Conservation (phyloP, 2,888 invertebrate genomes). For the Agrotis ipsilon region DNA sequence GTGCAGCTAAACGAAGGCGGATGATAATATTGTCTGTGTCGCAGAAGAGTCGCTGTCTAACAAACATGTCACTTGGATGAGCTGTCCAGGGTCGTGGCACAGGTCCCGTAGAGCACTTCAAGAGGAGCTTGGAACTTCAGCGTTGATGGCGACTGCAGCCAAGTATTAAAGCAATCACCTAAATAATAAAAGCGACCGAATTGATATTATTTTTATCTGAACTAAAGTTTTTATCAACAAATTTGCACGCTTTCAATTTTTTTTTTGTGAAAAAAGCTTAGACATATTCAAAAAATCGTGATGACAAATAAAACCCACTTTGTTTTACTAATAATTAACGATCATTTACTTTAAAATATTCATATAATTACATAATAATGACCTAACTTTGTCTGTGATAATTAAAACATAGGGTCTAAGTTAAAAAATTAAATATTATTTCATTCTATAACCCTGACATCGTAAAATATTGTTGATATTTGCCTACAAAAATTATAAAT, state of each 20-base stretch:
- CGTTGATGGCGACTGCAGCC: slow-evolving; percentile 26
- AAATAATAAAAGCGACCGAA: slow-evolving; percentile 28
- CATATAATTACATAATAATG: slow-evolving; percentile 88
- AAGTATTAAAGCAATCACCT: slow-evolving; percentile 19
- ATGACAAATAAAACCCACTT: slow-evolving; percentile 78
- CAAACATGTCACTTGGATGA: not conserved
- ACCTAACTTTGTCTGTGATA: slow-evolving; percentile 83
- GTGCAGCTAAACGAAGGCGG: slow-evolving; percentile 46
- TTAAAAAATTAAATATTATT: slow-evolving; percentile 85
- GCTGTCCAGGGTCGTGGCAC: slow-evolving; percentile 12
- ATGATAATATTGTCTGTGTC: slow-evolving; percentile 45
- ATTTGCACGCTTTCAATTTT: slow-evolving; percentile 23
- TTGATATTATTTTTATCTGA: slow-evolving; percentile 19
- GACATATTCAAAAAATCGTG: slow-evolving; percentile 13
- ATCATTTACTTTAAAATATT: slow-evolving; percentile 91
- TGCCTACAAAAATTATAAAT: slow-evolving; percentile 94
- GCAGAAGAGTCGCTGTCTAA: slow-evolving; percentile 24
- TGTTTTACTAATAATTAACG: slow-evolving; percentile 89
- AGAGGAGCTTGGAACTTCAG: slow-evolving; percentile 19
- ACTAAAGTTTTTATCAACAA: slow-evolving; percentile 1
- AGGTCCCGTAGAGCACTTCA: slow-evolving; percentile 13
- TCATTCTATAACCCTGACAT: slow-evolving; percentile 83
- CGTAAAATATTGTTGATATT: slow-evolving; percentile 86
- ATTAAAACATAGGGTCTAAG: slow-evolving; percentile 86
- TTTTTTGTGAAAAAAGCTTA: slow-evolving; percentile 15